These are phyloP conservation scores for Colistium nudipinnis DNA, from an alignment of 2,113 vertebrate genomes.

Conservation along the genomic window DNA sequence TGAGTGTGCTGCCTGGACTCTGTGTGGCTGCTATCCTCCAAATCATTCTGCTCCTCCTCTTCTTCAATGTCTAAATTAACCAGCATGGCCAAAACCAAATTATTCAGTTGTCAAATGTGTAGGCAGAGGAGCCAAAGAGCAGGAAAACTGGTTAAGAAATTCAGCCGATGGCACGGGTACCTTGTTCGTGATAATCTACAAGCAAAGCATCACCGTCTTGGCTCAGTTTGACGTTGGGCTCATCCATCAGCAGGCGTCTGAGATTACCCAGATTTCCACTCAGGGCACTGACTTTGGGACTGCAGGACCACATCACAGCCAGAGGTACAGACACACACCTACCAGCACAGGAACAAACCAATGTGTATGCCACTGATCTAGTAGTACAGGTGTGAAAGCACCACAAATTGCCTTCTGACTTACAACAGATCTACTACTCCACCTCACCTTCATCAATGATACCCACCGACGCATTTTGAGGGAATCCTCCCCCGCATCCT, in stretches of 20 bases:
- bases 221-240: slow-evolving; percentile 75
- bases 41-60: slow-evolving; percentile 2
- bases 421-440: background rate
- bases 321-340: slow-evolving; percentile 84
- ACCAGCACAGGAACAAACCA: background rate
- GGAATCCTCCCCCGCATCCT: slow-evolving; percentile 38
- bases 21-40: slow-evolving; percentile 52
- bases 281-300: slow-evolving; percentile 81
- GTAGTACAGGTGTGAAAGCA: no score
- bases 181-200: slow-evolving; percentile 45
- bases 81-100: background rate
- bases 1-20: background rate
- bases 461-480: slow-evolving; percentile 64
- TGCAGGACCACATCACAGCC: slow-evolving; percentile 79
- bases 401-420: background rate
- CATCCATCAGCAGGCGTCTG: slow-evolving; percentile 72
- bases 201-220: slow-evolving; percentile 81
- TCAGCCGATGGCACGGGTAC: slow-evolving; percentile 9
- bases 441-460: background rate
- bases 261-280: slow-evolving; percentile 81
- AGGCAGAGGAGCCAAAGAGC: background rate
- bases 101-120: background rate
- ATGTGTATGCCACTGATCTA: no score
- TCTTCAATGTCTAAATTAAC: slow-evolving; percentile 51
- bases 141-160: background rate